A percentile compares a stretch with the other conserved stretches of the same genome.
Evolutionary conservation across 2,113 vertebrate species (phyloP).

Genomic region (Actinemys pallida): DNA sequence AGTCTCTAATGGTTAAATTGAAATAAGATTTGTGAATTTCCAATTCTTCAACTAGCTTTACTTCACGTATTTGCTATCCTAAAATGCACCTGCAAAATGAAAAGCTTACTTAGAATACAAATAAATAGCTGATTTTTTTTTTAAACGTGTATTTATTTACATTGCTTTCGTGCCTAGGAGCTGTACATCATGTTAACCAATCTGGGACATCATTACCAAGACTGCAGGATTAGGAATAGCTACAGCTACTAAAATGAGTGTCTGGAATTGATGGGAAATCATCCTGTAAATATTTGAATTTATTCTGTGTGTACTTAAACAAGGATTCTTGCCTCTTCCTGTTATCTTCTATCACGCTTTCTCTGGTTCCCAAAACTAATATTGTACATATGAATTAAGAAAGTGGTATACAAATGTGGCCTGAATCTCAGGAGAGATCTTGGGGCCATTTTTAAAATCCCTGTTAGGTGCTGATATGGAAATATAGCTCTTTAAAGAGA

Average conservation of each 20-base stretch:
- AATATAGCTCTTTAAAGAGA: not conserved
- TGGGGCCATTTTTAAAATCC: not conserved
- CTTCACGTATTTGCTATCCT: not conserved
- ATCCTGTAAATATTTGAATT: not conserved
- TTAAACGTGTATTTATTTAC: not conserved
- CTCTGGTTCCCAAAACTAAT: not conserved
- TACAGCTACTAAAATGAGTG: not conserved
- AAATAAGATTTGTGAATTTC: not conserved
- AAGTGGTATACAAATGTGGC: not conserved
- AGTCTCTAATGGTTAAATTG: not conserved
- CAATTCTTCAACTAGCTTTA: not conserved
- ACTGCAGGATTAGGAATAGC: not conserved
- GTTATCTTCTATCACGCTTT: not conserved
- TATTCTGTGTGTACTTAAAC: accelerated
- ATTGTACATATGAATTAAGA: not conserved
- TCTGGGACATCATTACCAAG: not conserved
- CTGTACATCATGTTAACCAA: not conserved
- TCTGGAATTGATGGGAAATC: not conserved
- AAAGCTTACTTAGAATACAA: not conserved
- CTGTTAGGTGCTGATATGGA: not conserved
- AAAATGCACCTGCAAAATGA: not conserved
- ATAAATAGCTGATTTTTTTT: not conserved
- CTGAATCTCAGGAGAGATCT: not conserved
- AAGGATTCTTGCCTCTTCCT: not conserved
- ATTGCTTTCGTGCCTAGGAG: not conserved